A percentile compares a stretch with the other conserved stretches of the same genome.
These are phyloP conservation scores for Siphamia tubifer DNA, from an alignment of 2,113 vertebrate species.

Conservation along the genomic window DNA sequence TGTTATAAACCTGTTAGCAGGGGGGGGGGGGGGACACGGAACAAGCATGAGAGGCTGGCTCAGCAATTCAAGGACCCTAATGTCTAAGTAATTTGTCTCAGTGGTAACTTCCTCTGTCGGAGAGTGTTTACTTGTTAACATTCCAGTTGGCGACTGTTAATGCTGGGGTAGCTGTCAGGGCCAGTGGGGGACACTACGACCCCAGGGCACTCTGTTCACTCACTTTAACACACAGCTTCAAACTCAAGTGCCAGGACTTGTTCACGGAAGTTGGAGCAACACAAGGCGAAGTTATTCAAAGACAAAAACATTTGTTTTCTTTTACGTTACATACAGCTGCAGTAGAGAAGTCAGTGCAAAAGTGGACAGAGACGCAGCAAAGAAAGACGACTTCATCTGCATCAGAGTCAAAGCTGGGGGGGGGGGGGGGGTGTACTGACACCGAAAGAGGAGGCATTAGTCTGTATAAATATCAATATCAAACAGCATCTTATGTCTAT, in stretches of 20 bases:
- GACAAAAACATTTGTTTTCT: background rate
- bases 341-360: background rate
- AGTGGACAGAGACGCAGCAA: too few species aligned
- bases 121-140: conserved; percentile 73
- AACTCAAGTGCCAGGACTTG: background rate
- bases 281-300: background rate
- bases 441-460: too few species aligned
- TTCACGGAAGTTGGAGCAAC: background rate
- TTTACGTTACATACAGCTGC: background rate
- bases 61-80: conserved; percentile 51
- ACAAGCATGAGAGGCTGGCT: conserved; percentile 41
- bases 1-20: conserved; percentile 70
- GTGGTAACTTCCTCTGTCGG: conserved; percentile 53
- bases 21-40: background rate
- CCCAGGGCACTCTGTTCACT: background rate
- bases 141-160: conserved; percentile 61
- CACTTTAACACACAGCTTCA: background rate
- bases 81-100: conserved; percentile 69
- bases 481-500: too few species aligned
- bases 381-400: too few species aligned
- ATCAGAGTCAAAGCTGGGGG: too few species aligned
- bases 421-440: too few species aligned
- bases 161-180: conserved; percentile 30
- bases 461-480: too few species aligned
- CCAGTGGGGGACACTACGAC: conserved; percentile 24